Conservation (phyloP, 2,113 vertebrate genomes). For the Symphodus melops region DNA sequence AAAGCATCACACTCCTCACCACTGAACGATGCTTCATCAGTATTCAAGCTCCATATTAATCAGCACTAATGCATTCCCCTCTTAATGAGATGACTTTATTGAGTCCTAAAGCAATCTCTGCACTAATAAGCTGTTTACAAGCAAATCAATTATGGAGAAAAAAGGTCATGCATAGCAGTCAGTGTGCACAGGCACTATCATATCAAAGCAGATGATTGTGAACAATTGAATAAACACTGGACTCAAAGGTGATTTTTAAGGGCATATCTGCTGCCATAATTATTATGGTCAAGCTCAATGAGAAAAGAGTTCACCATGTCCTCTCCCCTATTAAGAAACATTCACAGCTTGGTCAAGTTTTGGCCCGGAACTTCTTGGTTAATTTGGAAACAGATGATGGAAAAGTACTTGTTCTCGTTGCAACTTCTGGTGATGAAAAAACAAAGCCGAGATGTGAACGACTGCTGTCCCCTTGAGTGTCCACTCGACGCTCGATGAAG, state of each 20-base stretch:
- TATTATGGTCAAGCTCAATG: slow-evolving; percentile 34
- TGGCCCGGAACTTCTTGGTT: no score
- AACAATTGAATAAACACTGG: slow-evolving; percentile 49
- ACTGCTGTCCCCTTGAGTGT: no score
- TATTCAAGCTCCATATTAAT: slow-evolving; percentile 74
- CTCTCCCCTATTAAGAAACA: background rate
- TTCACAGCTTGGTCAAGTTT: no score
- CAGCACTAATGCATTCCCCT: slow-evolving; percentile 65
- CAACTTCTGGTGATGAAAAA: no score
- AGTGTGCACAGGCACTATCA: slow-evolving; percentile 51
- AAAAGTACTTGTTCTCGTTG: no score
- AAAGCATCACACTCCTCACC: slow-evolving; percentile 15
- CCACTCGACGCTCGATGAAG: no score
- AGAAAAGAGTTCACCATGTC: background rate
- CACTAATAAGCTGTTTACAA: slow-evolving; percentile 79
- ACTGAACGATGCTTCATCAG: slow-evolving; percentile 59
- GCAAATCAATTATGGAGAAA: slow-evolving; percentile 74
- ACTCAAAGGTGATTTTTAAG: slow-evolving; percentile 38
- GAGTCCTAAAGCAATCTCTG: slow-evolving; percentile 76
- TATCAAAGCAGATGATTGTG: slow-evolving; percentile 48
- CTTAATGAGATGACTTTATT: slow-evolving; percentile 75
- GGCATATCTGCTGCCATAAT: slow-evolving; percentile 24
- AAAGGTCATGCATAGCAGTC: slow-evolving; percentile 66
- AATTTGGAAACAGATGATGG: no score
- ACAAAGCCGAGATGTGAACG: no score